Conservation (phyloP, 2,797 vertebrate genomes). For the Coracias cyanogaster region DNA sequence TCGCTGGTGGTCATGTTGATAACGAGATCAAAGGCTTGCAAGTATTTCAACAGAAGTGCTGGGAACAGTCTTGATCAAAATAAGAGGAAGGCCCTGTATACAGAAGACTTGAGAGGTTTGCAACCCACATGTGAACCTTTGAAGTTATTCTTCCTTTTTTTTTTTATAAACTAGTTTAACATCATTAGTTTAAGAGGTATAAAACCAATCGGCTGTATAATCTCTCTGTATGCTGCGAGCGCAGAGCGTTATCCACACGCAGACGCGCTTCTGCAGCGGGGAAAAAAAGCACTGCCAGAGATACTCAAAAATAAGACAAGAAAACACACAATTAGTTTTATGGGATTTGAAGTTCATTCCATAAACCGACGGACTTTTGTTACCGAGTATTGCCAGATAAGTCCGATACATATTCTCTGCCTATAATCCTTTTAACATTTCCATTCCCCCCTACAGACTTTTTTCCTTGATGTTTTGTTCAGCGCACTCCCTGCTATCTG, state of each 20-base stretch:
- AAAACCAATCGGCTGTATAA: neutral
- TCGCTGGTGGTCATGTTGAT: constrained; percentile 65
- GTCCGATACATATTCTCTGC: constrained; percentile 15
- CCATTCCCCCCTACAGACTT: constrained; percentile 1
- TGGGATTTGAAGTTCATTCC: constrained; percentile 62
- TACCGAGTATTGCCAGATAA: constrained; percentile 29
- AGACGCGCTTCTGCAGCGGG: neutral
- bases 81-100: constrained; percentile 73
- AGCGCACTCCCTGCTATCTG: constrained; percentile 48
- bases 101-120: constrained; percentile 71
- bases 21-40: constrained; percentile 70
- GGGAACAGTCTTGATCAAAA: constrained; percentile 75
- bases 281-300: constrained; percentile 16
- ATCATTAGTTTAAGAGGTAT: constrained; percentile 59
- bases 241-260: neutral
- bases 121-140: constrained; percentile 71
- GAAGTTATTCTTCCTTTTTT: constrained; percentile 34
- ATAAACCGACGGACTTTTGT: constrained; percentile 42
- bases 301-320: constrained; percentile 47
- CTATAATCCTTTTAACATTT: constrained; percentile 48
- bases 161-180: constrained; percentile 52
- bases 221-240: neutral
- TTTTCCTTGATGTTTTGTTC: constrained; percentile 59
- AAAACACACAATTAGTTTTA: constrained; percentile 36
- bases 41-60: constrained; percentile 62